Conservation (phyloP, 1,140 invertebrate species). For the Coptotermes formosanus region DNA sequence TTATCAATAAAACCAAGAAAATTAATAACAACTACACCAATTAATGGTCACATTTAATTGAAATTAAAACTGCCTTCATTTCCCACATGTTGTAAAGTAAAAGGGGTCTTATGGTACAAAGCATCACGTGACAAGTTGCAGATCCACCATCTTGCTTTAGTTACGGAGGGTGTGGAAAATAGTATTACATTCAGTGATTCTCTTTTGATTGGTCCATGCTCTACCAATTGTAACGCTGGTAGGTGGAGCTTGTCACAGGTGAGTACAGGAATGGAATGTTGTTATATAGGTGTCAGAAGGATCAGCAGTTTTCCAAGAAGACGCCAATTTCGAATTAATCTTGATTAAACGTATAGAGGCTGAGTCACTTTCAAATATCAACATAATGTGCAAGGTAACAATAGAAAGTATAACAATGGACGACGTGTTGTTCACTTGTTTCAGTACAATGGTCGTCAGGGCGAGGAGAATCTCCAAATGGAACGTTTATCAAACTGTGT, state of each 20-base stretch:
- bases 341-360: too few relatives aligned
- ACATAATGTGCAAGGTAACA: too few relatives aligned
- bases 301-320: too few relatives aligned
- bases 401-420: too few relatives aligned
- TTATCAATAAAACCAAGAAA: neutral
- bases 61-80: neutral
- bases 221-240: neutral
- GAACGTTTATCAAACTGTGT: too few relatives aligned
- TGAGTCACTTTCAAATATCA: too few relatives aligned
- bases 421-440: too few relatives aligned
- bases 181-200: neutral
- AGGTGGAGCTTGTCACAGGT: neutral
- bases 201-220: neutral
- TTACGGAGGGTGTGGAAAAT: neutral
- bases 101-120: neutral
- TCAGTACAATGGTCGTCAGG: too few relatives aligned
- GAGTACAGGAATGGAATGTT: neutral
- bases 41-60: neutral
- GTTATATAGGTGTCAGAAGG: neutral
- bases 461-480: too few relatives aligned
- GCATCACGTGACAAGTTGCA: neutral
- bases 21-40: neutral
- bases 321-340: too few relatives aligned
- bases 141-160: neutral
- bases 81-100: neutral